Conservation (phyloP, 1,140 invertebrate genomes). For the Cyclargus thomasi region DNA sequence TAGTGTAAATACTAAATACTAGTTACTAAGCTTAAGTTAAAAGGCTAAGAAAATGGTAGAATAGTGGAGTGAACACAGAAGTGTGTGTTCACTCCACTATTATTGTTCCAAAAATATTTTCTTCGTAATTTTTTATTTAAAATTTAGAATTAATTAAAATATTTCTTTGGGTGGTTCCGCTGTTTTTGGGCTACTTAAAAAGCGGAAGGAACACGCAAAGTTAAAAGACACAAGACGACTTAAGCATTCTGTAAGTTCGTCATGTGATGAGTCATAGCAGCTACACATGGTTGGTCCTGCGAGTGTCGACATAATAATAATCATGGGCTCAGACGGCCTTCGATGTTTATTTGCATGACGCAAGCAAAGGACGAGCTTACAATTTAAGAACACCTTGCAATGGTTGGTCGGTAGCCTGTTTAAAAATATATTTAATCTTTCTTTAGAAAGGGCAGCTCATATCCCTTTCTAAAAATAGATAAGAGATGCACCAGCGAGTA, state of each 20-base stretch:
- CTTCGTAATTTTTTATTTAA: too few relatives aligned
- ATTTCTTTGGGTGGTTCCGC: too few relatives aligned
- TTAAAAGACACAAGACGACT: background rate
- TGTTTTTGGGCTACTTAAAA: too few relatives aligned
- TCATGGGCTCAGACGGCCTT: background rate
- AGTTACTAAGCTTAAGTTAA: too few relatives aligned
- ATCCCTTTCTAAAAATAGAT: background rate
- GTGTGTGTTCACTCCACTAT: too few relatives aligned
- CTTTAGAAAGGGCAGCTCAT: background rate
- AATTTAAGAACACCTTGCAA: background rate
- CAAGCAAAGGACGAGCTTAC: background rate
- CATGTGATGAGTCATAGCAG: background rate
- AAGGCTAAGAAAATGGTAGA: too few relatives aligned
- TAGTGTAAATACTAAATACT: too few relatives aligned
- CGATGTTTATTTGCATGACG: background rate
- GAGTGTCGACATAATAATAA: background rate
- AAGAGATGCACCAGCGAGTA: background rate
- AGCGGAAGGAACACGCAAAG: background rate
- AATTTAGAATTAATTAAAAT: too few relatives aligned
- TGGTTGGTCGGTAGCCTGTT: too few relatives aligned
- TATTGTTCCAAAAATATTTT: too few relatives aligned
- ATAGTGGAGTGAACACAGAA: too few relatives aligned
- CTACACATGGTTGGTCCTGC: background rate
- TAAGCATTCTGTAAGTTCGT: background rate
- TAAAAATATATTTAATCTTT: too few relatives aligned